Base-by-base conservation (phyloP, 2,113 vertebrate genomes). In the Camelus dromedarius region DNA sequence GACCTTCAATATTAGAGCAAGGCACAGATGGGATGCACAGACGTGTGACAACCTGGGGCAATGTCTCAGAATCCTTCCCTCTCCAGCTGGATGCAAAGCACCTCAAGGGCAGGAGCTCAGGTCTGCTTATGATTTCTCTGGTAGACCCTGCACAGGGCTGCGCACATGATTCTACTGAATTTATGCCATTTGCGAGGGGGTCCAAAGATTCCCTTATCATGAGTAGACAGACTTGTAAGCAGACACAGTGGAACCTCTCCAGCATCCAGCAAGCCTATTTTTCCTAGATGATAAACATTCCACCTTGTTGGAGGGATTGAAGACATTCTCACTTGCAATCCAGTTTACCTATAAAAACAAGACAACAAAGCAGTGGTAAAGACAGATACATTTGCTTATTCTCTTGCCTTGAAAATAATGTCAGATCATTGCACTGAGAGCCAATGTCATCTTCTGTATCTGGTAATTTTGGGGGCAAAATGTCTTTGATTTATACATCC, bases 21-120 rank as follows among this genome's bases (percentile, higher is more conserved):
- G 22, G 92, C 92, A 96, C 97, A 97, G 96, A 96, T 88, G 94
- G 97, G 52, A 84, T 54, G 66, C 48, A 38, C 46, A 88, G 93
- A 76, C 67, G 54, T 6, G 10, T 30, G 35, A 79, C 64, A 48
- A 87, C 79, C 70, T 92, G 87, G 42, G 91, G 35, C 60, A 75
- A 87, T 50, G 35, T 42, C 77, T 96, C 66, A 19, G 26, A 54
- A 28, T 84, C 87, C 58, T 92, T 88, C 18, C 5, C 48, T 42
- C 48, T 76, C 77, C 32, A 32, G 89, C 60, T 89, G 80, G 52
- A 58, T n/a, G 56, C 84, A 66, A 42, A 94, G 35, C n/a, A 38
- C 56, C 48, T n/a, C 62, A 91, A 93, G 66, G 35, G 62, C 52
- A 48, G 42, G 73, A 42, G 73, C 62, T 93, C 64, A 15, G 8